These are phyloP conservation scores for Brachymystax lenok DNA, from an alignment of 2,797 vertebrate species.

Conservation along the genomic window DNA sequence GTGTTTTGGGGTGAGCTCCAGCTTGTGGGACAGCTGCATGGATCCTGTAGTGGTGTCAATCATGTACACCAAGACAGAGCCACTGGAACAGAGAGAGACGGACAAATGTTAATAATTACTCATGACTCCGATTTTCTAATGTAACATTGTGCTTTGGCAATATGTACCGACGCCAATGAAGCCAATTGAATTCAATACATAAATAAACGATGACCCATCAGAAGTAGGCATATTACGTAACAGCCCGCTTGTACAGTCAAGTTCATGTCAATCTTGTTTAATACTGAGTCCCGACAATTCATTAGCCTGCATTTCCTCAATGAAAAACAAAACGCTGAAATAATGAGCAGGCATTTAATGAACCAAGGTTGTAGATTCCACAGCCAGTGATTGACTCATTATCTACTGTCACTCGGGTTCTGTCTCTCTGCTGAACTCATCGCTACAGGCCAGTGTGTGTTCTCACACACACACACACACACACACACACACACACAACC, in stretches of 20 bases:
- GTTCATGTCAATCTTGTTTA: neutral
- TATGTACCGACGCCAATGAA: too few species aligned
- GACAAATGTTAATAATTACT: too few species aligned
- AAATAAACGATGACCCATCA: too few species aligned
- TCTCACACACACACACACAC: too few species aligned
- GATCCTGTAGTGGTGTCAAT: conserved; percentile 93
- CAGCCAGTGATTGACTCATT: neutral
- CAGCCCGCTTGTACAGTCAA: too few species aligned
- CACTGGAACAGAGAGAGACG: conserved; percentile 73
- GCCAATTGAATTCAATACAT: too few species aligned
- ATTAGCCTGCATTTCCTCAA: neutral
- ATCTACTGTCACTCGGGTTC: neutral
- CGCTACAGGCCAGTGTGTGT: neutral
- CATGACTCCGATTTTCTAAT: too few species aligned
- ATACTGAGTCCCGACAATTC: too few species aligned
- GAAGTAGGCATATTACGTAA: too few species aligned
- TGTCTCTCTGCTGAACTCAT: neutral
- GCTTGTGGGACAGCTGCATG: conserved; percentile 97
- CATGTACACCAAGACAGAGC: conserved; percentile 93
- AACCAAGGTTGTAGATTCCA: neutral
- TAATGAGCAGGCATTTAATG: neutral
- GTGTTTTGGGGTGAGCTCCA: conserved; percentile 97
- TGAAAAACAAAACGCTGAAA: neutral
- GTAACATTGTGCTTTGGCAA: too few species aligned
- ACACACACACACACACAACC: too few species aligned